Percentiles rank a stretch among this genome's conserved stretches.
phyloP scores from a whole-genome alignment of 1,140 invertebrate species.

The Dendroctonus valens region DNA sequence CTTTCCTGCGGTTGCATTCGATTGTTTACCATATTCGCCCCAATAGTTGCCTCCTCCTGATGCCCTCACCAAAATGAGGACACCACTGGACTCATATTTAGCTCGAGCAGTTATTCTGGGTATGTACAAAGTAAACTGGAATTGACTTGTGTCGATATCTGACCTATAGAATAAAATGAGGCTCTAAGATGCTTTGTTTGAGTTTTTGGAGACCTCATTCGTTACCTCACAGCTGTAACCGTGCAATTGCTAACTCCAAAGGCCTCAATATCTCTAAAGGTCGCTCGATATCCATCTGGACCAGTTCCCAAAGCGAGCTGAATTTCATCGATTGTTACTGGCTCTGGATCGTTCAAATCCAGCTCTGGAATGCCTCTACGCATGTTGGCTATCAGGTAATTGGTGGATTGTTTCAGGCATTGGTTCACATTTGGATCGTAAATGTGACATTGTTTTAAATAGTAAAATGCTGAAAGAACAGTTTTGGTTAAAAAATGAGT shows the following conservation, averaged over 20 bases:
- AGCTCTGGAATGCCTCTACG: constrained; percentile 65
- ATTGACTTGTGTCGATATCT: constrained; percentile 71
- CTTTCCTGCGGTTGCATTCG: not conserved
- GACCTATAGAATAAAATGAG: constrained; percentile 55
- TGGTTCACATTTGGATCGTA: constrained; percentile 67
- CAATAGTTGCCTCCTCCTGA: constrained; percentile 81
- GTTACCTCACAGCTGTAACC: constrained; percentile 70
- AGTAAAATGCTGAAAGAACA: constrained; percentile 53
- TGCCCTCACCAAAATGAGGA: constrained; percentile 73
- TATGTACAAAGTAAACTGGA: constrained; percentile 73
- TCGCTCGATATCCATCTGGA: constrained; percentile 73
- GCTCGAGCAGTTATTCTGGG: constrained; percentile 73
- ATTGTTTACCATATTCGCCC: constrained; percentile 74
- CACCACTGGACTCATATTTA: constrained; percentile 73
- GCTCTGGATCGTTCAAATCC: constrained; percentile 66
- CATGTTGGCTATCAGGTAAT: constrained; percentile 66
- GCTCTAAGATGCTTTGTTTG: not conserved
- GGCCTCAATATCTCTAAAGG: constrained; percentile 74
- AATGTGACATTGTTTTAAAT: constrained; percentile 66
- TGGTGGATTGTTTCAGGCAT: constrained; percentile 70
- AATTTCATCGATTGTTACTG: constrained; percentile 75
- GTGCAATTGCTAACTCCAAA: constrained; percentile 75
- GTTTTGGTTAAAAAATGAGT: too few species aligned
- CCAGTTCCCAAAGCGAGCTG: constrained; percentile 73
- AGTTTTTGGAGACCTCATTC: not conserved